phyloP scores from a whole-genome alignment of 92 coral and sea anemone species.

The Metridium senile region DNA sequence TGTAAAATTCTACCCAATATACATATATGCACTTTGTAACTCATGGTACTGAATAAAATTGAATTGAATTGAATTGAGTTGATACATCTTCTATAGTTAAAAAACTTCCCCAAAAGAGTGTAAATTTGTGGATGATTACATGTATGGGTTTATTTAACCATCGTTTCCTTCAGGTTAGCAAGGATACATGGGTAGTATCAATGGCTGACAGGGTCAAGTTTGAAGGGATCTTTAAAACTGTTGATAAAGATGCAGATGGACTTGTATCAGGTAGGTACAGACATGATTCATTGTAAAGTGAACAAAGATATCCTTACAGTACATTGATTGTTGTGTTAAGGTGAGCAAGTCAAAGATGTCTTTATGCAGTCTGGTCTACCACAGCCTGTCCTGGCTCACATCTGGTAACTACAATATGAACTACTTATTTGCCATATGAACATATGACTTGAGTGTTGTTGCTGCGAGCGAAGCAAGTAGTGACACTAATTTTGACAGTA shows the following conservation, averaged over 20 bases:
- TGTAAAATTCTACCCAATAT: no score
- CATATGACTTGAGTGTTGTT: no score
- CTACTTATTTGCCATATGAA: no score
- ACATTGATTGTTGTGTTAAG: conserved; percentile 25
- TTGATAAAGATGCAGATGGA: conserved; percentile 91
- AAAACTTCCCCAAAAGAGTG: no score
- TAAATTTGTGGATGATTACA: no score
- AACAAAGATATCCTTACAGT: background rate
- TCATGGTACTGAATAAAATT: no score
- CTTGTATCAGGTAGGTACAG: conserved; percentile 83
- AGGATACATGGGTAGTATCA: conserved; percentile 84
- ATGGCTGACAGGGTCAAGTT: conserved; percentile 76
- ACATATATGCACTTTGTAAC: no score
- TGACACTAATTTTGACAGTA: no score
- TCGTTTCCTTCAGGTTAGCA: background rate
- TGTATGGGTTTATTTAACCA: no score
- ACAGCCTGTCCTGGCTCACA: conserved; percentile 90
- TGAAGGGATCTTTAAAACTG: conserved; percentile 90
- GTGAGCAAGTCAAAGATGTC: conserved; percentile 92
- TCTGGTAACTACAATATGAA: conserved; percentile 67
- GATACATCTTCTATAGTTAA: no score
- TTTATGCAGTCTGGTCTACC: conserved; percentile 96
- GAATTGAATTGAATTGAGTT: no score
- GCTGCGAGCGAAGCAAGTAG: no score
- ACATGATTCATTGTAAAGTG: background rate